A percentile compares a stretch with the other conserved stretches of the same genome.
Evolutionary conservation across 2,797 vertebrate species (phyloP).

Genomic region (Myotis daubentonii): DNA sequence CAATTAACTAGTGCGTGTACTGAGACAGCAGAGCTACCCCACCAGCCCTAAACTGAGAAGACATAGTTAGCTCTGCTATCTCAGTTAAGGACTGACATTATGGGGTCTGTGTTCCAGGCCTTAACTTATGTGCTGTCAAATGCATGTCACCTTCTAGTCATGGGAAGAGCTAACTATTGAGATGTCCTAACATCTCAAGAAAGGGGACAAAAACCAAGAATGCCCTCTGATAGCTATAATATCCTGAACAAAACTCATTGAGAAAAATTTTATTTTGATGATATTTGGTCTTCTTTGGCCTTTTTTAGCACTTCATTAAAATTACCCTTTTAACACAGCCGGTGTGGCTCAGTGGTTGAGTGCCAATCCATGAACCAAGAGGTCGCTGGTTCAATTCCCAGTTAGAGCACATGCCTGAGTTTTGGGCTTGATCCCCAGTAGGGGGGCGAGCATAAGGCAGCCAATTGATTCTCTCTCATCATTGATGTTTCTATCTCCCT

Average conservation of each 20-base stretch:
- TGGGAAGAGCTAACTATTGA: background rate
- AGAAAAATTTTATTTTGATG: background rate
- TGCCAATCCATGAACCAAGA: too few relatives aligned
- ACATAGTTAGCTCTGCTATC: background rate
- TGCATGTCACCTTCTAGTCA: background rate
- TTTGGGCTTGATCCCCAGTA: too few relatives aligned
- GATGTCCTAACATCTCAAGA: background rate
- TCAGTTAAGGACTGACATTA: background rate
- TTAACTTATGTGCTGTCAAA: background rate
- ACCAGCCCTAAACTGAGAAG: background rate
- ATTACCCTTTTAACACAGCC: background rate
- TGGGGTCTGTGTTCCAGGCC: background rate
- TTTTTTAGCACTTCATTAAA: slow-evolving; percentile 21
- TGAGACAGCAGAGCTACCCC: background rate
- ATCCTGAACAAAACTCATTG: background rate
- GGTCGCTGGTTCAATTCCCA: too few relatives aligned
- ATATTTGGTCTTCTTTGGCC: background rate
- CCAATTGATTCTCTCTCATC: too few relatives aligned
- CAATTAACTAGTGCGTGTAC: background rate
- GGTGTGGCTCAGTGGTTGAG: too few relatives aligned
- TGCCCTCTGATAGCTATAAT: background rate
- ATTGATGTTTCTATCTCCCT: too few relatives aligned
- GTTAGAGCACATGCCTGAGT: too few relatives aligned
- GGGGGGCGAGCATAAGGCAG: too few relatives aligned
- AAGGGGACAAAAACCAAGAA: background rate